A percentile compares a stretch with the other conserved stretches of the same genome.
Conservation (phyloP, 2,888 invertebrate species). For the Octonoba sinensis region DNA sequence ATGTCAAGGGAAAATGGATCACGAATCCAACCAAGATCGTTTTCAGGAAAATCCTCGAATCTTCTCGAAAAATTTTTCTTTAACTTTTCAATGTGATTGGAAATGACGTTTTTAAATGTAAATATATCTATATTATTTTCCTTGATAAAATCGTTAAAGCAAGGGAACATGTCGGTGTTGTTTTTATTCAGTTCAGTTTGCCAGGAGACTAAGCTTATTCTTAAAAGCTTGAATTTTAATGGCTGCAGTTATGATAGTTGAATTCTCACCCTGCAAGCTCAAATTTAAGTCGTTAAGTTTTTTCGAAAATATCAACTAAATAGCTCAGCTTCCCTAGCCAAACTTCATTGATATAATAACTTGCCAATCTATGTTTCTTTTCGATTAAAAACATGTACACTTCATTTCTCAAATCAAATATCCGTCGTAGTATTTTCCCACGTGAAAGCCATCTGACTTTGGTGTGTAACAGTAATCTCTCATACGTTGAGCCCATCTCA, state of each 20-base stretch:
- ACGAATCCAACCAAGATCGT: too few species aligned
- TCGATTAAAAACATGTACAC: constrained; percentile 8
- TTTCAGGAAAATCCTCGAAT: too few species aligned
- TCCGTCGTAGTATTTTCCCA: neutral
- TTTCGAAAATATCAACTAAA: constrained; percentile 21
- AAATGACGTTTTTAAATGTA: constrained; percentile 35
- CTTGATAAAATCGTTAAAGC: constrained; percentile 23
- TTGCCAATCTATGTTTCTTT: constrained; percentile 16
- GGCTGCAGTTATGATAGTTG: too few species aligned
- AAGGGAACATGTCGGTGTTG: constrained; percentile 7
- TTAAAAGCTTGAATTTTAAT: too few species aligned
- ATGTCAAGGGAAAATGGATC: too few species aligned
- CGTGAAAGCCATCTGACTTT: constrained; percentile 7
- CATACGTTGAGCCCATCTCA: constrained; percentile 10
- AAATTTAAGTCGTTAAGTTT: neutral
- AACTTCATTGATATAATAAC: constrained; percentile 16
- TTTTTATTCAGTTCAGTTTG: constrained; percentile 16
- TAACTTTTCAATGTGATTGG: too few species aligned
- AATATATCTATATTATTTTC: constrained; percentile 17
- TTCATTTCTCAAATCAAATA: constrained; percentile 5
- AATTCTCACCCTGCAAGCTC: too few species aligned
- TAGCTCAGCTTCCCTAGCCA: constrained; percentile 14
- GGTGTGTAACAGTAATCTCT: constrained; percentile 8
- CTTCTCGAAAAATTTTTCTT: too few species aligned
- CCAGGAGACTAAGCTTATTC: too few species aligned